Base-by-base conservation (phyloP, 1,140 invertebrate genomes). In the Rhizoglyphus robini region DNA sequence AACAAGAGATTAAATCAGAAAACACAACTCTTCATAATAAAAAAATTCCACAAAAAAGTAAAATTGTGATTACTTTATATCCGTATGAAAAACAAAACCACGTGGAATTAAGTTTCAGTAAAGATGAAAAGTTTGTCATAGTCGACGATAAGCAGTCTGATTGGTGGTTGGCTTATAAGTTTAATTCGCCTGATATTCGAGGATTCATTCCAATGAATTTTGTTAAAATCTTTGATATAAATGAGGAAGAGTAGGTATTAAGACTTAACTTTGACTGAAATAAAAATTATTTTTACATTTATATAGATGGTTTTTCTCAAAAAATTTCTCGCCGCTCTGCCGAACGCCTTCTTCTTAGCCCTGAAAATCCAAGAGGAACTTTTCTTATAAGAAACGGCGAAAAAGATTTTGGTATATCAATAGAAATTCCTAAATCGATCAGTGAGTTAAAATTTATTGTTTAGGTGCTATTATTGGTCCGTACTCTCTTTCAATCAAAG, bases 131-230 rank as follows among this genome's bases (percentile, higher is more conserved):
- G 79, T 81, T 99, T 74, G 94, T 98, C 79, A 96, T 99, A 69
- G 78, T 98, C 68, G 96, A 98, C 79, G 94, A 98, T 79, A 97
- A 90, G 65, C 89, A 94, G 76, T 93, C 95, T 59, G 96, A 99
- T 76, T 99, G 96, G 96, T 99, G 96, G 96, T 83, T 96, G 73
- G 95, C 95, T 49, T 83, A 88, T 71, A 95, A 90, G 78, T 90
- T 93, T 81, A 83, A 89, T 71, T 91, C 91, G 36, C 86, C 87
- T 76, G 86, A 91, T 76, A 90, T 96, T 79, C 15, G 27, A 32
- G 96, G 96, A 66, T 99, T 97, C 80, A 98, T 99, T 78, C 96
- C 96, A 71, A 96, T 92, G 61, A 99, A 99, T 79, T 99, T 98
- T 84, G 94, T 99, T 68, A 96, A 95, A 69, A 93, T 93, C 72